Evolutionary conservation across 2,888 invertebrate species (phyloP).

Genomic region (Lepeophtheirus nordmannii): DNA sequence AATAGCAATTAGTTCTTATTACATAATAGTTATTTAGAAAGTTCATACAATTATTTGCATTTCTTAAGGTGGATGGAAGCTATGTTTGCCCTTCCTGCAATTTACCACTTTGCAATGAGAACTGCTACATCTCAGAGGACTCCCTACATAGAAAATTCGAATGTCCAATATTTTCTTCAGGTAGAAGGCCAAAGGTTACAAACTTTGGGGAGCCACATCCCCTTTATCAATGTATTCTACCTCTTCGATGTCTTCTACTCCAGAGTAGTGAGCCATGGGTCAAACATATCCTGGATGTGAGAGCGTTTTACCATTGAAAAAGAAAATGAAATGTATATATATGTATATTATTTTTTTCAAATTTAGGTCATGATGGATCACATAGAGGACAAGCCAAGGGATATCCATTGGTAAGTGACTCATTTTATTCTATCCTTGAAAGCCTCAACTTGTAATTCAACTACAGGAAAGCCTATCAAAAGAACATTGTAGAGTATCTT

Average conservation of each 20-base stretch:
- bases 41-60: too few relatives aligned
- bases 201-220: background rate
- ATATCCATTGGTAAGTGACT: constrained; percentile 7
- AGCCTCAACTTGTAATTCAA: background rate
- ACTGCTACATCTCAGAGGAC: too few relatives aligned
- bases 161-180: background rate
- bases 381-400: background rate
- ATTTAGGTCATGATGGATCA: constrained; percentile 21
- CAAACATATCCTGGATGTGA: background rate
- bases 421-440: too few relatives aligned
- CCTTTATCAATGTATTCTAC: constrained; percentile 20
- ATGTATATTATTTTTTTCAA: too few relatives aligned
- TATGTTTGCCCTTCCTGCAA: background rate
- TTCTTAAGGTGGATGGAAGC: background rate
- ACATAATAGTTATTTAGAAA: too few relatives aligned
- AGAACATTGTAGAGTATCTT: constrained; percentile 14
- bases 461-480: background rate
- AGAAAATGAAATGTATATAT: too few relatives aligned
- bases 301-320: background rate
- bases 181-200: background rate
- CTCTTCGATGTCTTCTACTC: constrained; percentile 14
- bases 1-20: too few relatives aligned
- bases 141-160: background rate
- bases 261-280: background rate
- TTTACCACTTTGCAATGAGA: constrained; percentile 10